A percentile compares a stretch with the other conserved stretches of the same genome.
Evolutionary conservation across 2,888 invertebrate genomes (phyloP).

Genomic region (Lasioglossum vierecki): DNA sequence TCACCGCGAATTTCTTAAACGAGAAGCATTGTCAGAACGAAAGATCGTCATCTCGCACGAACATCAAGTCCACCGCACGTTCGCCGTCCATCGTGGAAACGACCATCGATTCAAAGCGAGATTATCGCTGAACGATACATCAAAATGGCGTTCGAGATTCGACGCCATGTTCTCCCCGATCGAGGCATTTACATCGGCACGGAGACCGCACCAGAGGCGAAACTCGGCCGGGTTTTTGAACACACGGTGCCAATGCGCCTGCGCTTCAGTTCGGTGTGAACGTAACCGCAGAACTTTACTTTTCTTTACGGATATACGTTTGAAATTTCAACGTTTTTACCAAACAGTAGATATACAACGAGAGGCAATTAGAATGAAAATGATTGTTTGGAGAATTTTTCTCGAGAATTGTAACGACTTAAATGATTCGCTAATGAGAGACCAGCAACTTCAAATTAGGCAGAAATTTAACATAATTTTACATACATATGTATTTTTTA

Average conservation of each 20-base stretch:
- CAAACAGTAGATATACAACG: too few relatives aligned
- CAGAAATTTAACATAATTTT: too few relatives aligned
- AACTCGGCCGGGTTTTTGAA: neutral
- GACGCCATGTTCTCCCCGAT: slow-evolving; percentile 43
- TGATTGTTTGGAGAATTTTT: too few relatives aligned
- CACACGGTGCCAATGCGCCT: neutral
- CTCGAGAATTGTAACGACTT: too few relatives aligned
- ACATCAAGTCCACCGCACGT: slow-evolving; percentile 77
- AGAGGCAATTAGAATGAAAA: too few relatives aligned
- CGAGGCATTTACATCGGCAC: neutral
- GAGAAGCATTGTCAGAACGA: slow-evolving; percentile 63
- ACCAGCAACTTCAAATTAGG: too few relatives aligned
- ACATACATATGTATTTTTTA: neutral
- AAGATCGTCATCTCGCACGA: slow-evolving; percentile 69
- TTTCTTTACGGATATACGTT: neutral
- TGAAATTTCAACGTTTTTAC: neutral
- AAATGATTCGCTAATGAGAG: too few relatives aligned
- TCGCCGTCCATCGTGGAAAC: slow-evolving; percentile 79
- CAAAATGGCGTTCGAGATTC: slow-evolving; percentile 51
- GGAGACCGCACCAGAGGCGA: neutral
- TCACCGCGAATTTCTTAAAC: slow-evolving; percentile 21
- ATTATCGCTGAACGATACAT: slow-evolving; percentile 51
- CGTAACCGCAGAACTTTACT: neutral
- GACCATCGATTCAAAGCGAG: slow-evolving; percentile 60
- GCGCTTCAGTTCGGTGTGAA: neutral